Conservation (phyloP, 1,140 invertebrate genomes). For the Cyrtorhinus lividipennis region DNA sequence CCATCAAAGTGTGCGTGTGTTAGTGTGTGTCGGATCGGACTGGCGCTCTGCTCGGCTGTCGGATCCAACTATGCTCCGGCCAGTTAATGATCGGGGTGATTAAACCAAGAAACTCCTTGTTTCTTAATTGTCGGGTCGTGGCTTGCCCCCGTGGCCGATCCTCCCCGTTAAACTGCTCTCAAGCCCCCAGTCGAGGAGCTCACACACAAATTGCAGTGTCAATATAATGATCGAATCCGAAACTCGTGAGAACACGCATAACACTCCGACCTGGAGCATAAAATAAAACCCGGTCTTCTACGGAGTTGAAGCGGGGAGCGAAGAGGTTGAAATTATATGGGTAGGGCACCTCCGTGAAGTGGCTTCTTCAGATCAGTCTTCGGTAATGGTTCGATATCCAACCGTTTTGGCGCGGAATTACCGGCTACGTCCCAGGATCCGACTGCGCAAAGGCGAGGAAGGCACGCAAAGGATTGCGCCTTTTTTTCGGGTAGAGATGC, state of each 20-base stretch:
- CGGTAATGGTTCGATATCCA: background rate
- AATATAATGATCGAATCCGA: background rate
- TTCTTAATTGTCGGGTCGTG: background rate
- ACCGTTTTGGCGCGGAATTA: background rate
- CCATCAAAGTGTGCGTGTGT: too few relatives aligned
- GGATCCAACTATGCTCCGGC: too few relatives aligned
- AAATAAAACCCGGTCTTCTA: background rate
- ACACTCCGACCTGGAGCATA: background rate
- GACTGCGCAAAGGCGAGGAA: too few relatives aligned
- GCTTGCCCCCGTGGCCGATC: background rate
- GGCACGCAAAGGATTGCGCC: too few relatives aligned
- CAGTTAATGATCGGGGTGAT: background rate
- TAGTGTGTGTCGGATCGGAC: too few relatives aligned
- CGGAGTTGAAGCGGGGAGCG: background rate
- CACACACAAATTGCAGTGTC: background rate
- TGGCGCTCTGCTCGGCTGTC: too few relatives aligned
- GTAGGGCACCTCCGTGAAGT: background rate
- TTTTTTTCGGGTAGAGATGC: too few relatives aligned
- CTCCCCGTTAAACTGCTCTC: background rate
- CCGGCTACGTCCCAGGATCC: too few relatives aligned
- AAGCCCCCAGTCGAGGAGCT: background rate
- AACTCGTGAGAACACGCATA: background rate
- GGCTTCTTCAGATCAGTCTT: background rate
- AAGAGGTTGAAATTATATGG: background rate
- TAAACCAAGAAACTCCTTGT: background rate